phyloP scores from a whole-genome alignment of 2,797 vertebrate species.

The Pipistrellus nathusii region DNA sequence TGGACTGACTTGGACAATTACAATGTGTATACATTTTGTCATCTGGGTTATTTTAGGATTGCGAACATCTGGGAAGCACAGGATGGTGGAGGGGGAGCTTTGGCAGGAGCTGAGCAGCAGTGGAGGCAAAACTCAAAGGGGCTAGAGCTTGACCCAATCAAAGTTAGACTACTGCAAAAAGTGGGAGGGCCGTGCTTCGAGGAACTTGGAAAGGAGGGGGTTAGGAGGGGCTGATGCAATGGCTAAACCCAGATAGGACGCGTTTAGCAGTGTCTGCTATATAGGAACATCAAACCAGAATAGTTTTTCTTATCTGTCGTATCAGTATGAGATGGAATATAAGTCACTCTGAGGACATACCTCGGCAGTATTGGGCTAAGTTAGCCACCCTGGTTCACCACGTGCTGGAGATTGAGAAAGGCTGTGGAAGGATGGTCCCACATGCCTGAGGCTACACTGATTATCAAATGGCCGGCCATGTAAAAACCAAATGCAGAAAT shows the following conservation, averaged over 20 bases:
- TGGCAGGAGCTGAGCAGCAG: neutral
- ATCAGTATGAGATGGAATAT: neutral
- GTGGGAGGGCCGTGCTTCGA: neutral
- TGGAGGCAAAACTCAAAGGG: slow-evolving; percentile 1
- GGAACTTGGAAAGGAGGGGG: neutral
- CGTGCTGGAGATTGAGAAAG: neutral
- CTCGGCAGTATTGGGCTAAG: neutral
- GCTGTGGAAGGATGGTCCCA: neutral
- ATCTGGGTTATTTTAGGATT: slow-evolving; percentile 22
- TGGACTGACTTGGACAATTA: slow-evolving; percentile 42
- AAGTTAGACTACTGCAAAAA: neutral
- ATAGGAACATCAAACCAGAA: neutral
- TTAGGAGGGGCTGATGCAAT: neutral
- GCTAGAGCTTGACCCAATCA: neutral
- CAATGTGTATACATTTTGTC: slow-evolving; percentile 41
- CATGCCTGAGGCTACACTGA: neutral
- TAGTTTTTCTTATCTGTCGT: neutral
- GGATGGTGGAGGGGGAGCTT: neutral
- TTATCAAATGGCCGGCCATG: neutral
- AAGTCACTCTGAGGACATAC: neutral
- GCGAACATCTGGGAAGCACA: slow-evolving; percentile 5
- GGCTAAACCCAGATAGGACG: neutral
- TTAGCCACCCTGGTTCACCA: neutral
- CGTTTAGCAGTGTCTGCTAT: neutral
- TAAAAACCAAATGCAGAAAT: neutral